Base-by-base conservation (phyloP, 2,113 vertebrate genomes). In the Amblyornis subalaris region DNA sequence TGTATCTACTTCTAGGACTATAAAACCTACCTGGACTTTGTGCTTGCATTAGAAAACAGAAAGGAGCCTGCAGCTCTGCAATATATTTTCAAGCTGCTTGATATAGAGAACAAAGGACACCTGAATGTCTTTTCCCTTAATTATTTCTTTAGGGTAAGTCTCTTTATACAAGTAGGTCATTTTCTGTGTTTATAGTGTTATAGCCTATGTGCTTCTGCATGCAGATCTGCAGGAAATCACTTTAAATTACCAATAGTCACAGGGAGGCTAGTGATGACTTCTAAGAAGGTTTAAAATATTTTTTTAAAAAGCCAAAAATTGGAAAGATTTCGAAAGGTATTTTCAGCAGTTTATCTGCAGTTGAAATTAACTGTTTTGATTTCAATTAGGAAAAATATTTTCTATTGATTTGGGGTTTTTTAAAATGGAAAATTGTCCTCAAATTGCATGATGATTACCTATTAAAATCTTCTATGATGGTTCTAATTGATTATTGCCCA, bases 71-170 rank as follows among this genome's bases (percentile, higher is more conserved):
- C 99, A 60, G 99, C 99, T 23, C 96, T 99, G 73, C 99, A 99
- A 54, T 99, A 99, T 94, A 99, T 99, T 94, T 99, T 99, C 95
- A 99, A 99, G 97, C 98, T 99, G 94, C 97, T 99, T 96, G 99
- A 99, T 97, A 99, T 99, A 97, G 99, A 99, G 97, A 99, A 99
- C 97, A 99, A 98, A 97, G 99, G 99, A 91, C 98, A 98, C 97
- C 98, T 99, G 95, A 99, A 99, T 89, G 99, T 99, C 90, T 99
- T 99, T 96, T 98, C 99, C 61, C 99, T 99, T 96, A 99, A 99
- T 97, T 99, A 99, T 97, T 99, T 99, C 96, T 99, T 99, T 97
- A 98, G 99, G 98, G 99, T 99, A 98, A 97, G 98, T 97, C 88
- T 89, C 77, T 89, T 96, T 94, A 54, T 91, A 55, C 71, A 87